phyloP scores from a whole-genome alignment of 92 coral and sea anemone species.

The Umimayanthus chanpuru region DNA sequence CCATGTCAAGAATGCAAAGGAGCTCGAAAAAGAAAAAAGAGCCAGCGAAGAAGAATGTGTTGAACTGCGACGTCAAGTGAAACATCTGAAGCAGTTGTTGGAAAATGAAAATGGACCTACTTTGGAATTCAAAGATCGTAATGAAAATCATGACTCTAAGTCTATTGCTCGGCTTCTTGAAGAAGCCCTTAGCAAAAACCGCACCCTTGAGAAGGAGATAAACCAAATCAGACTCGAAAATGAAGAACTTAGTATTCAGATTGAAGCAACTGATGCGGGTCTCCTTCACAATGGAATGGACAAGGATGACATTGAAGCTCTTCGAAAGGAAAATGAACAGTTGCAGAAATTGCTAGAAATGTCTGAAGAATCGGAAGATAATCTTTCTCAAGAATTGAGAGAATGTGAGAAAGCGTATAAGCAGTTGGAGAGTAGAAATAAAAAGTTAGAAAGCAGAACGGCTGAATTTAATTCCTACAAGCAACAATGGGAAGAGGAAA shows the following conservation, averaged over 20 bases:
- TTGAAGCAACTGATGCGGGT: slow-evolving; percentile 44
- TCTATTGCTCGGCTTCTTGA: slow-evolving; percentile 39
- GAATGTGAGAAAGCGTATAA: slow-evolving; percentile 60
- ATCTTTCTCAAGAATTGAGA: slow-evolving; percentile 70
- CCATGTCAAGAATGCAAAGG: slow-evolving; percentile 78
- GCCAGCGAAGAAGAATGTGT: slow-evolving; percentile 74
- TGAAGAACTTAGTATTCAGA: slow-evolving; percentile 62
- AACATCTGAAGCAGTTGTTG: slow-evolving; percentile 59
- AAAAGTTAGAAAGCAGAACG: slow-evolving; percentile 49
- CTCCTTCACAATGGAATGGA: slow-evolving; percentile 43
- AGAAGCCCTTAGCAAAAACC: slow-evolving; percentile 50
- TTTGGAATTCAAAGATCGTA: slow-evolving; percentile 47
- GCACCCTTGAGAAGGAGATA: slow-evolving; percentile 66
- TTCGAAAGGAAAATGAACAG: slow-evolving; percentile 67
- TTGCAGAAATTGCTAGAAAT: slow-evolving; percentile 78
- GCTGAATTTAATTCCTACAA: slow-evolving; percentile 51
- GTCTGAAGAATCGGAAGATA: slow-evolving; percentile 85
- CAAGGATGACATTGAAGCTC: slow-evolving; percentile 52
- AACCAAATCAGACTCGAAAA: slow-evolving; percentile 63
- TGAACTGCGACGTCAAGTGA: slow-evolving; percentile 71
- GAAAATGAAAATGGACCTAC: slow-evolving; percentile 39
- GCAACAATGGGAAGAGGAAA: slow-evolving; percentile 66
- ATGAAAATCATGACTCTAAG: slow-evolving; percentile 41
- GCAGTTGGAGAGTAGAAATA: slow-evolving; percentile 61
- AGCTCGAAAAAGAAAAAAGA: slow-evolving; percentile 71